Evolutionary conservation across 2,797 vertebrate genomes (phyloP), one percentile per base, ranked within the genome.

Genomic region (Poeciliopsis presidionis): DNA sequence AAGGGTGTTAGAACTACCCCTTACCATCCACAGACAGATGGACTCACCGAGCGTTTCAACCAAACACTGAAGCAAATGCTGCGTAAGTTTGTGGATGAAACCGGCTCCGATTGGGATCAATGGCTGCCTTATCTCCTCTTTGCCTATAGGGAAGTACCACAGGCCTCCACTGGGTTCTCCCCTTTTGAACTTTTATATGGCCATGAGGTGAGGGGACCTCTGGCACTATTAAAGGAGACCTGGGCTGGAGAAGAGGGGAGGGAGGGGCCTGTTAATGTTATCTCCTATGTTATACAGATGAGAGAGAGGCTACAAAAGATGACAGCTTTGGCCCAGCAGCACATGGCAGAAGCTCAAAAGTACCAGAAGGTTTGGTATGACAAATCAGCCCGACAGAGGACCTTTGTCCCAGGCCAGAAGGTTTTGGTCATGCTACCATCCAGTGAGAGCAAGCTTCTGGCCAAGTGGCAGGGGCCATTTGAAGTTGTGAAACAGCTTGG

Each of bases 61-160:
- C 30, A 33, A 20, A 76, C 69, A 25, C 43, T 78, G 6, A 78
- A 78, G 36, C 67, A 76, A 13, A 83, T 81, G 74, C 20, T 59
- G 0, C 12, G 22, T 2, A 77, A 75, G 43, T 78, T 74, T 82
- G 45, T 71, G 18, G 51, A 73, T 13, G 43, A 20, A 8, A 78
- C 13, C 2, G 61, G 71, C 8, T 28, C 3, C 0, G 36, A 78
- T 45, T 81, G 72, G 75, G 77, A 73, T 18, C 65, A 73, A 33
- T 76, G 49, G 73, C 33, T 83, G 0, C 69, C 53, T 3, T 49
- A 83, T 13, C 57, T 74, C 11, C 55, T 74, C 1, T 84, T 84
- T 30, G 55, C 75, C 72, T 80, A 72, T 2, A 51, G 16, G 0
- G 14, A 28, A 63, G 28, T 13, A 13, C 59, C 30, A 16, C 46